Conservation (phyloP, 2,113 vertebrate species). For the Clupea harengus region DNA sequence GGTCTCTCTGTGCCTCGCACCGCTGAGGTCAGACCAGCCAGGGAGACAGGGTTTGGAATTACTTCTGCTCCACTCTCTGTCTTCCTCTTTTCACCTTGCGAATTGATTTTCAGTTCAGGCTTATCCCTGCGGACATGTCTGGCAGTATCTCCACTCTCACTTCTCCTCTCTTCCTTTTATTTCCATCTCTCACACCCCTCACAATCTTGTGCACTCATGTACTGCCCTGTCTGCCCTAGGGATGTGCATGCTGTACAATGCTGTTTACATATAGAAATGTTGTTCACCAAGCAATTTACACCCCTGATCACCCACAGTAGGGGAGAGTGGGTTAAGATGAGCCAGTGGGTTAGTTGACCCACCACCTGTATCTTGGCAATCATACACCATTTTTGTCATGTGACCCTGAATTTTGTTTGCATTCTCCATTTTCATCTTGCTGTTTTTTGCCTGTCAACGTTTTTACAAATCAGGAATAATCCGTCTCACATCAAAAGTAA, state of each 20-base stretch:
- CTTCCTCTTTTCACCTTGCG: conserved; percentile 11
- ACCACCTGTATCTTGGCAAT: too few species aligned
- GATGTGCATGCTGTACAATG: neutral
- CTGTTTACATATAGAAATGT: neutral
- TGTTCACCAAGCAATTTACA: neutral
- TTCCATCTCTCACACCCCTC: neutral
- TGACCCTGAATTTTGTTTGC: too few species aligned
- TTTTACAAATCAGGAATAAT: too few species aligned
- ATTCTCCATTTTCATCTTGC: too few species aligned
- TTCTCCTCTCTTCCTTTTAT: neutral
- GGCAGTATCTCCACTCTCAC: neutral
- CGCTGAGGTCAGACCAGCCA: neutral
- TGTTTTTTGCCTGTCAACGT: too few species aligned
- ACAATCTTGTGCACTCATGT: neutral
- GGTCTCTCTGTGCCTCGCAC: neutral
- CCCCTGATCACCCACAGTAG: neutral
- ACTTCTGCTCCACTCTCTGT: neutral
- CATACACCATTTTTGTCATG: too few species aligned
- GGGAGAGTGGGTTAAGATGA: too few species aligned
- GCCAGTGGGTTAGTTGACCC: too few species aligned
- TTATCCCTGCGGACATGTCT: neutral
- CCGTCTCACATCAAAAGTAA: too few species aligned
- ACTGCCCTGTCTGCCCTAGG: neutral
- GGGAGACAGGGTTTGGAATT: neutral
- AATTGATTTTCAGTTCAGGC: conserved; percentile 16